phyloP scores from a whole-genome alignment of 2,888 invertebrate genomes.

The Lepeophtheirus nordmannii region DNA sequence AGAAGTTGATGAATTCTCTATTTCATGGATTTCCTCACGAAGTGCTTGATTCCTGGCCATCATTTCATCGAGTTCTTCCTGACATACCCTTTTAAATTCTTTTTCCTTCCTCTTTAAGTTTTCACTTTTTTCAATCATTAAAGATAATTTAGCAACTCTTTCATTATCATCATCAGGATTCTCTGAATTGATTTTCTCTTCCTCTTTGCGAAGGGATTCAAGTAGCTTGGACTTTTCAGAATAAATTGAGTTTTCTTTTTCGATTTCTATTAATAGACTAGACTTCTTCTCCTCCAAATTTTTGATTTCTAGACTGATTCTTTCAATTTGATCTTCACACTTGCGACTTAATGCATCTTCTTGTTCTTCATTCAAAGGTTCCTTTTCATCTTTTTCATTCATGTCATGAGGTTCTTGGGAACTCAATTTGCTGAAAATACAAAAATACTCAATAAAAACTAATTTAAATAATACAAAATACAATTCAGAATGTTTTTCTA shows the following conservation, averaged over 20 bases:
- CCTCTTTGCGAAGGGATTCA: too few relatives aligned
- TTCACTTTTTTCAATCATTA: slow-evolving; percentile 52
- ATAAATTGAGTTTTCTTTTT: neutral
- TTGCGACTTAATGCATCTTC: too few relatives aligned
- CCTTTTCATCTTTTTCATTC: too few relatives aligned
- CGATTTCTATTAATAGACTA: neutral
- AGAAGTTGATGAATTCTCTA: slow-evolving; percentile 34
- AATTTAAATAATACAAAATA: too few relatives aligned
- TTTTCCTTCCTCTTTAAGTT: slow-evolving; percentile 53
- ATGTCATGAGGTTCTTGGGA: too few relatives aligned
- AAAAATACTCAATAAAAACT: too few relatives aligned
- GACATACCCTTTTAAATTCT: slow-evolving; percentile 57
- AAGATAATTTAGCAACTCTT: slow-evolving; percentile 30
- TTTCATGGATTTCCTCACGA: slow-evolving; percentile 39
- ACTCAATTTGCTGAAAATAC: too few relatives aligned
- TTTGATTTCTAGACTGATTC: neutral
- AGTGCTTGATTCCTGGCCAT: slow-evolving; percentile 31
- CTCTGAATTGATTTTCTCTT: too few relatives aligned
- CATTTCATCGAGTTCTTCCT: slow-evolving; percentile 45
- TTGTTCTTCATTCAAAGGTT: too few relatives aligned
- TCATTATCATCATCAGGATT: slow-evolving; percentile 27
- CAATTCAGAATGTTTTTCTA: too few relatives aligned
- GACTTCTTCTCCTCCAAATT: neutral
- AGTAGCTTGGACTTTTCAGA: neutral
- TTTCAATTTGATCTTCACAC: too few relatives aligned